A percentile compares a stretch with the other conserved stretches of the same genome.
phyloP scores from a whole-genome alignment of 2,797 vertebrate species.

The Silurus lanzhouensis region DNA sequence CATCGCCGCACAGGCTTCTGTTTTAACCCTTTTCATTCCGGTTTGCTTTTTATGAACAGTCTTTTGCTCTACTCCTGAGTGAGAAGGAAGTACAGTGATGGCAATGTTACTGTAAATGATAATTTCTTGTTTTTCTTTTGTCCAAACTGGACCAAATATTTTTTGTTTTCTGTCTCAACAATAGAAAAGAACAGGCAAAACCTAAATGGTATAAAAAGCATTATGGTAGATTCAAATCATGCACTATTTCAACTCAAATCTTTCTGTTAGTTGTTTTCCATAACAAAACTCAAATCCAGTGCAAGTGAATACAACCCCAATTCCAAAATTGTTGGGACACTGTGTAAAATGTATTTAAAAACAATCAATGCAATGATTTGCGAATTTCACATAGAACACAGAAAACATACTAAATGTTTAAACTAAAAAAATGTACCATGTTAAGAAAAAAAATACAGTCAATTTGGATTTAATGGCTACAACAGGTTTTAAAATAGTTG shows the following conservation, averaged over 20 bases:
- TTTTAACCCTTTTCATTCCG: not conserved
- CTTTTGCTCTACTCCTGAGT: not conserved
- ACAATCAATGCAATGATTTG: no score
- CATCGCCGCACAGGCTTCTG: not conserved
- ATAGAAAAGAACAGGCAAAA: not conserved
- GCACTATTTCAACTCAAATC: not conserved
- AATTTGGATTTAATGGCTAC: no score
- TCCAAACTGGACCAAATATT: not conserved
- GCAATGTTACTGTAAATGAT: not conserved
- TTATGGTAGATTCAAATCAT: no score
- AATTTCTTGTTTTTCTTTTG: not conserved
- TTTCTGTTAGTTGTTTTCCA: not conserved
- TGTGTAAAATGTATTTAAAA: no score
- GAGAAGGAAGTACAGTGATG: not conserved
- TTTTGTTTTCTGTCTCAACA: not conserved
- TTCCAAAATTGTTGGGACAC: no score
- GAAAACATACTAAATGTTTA: no score
- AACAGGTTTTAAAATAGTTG: no score
- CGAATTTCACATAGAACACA: no score
- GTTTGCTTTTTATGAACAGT: not conserved
- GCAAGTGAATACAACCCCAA: no score
- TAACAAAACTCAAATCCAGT: no score
- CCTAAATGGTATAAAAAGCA: not conserved
- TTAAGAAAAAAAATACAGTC: no score
- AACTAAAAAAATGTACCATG: no score